These are phyloP conservation scores for Cebus imitator DNA, from an alignment of 2,113 vertebrate species.

Conservation along the genomic window DNA sequence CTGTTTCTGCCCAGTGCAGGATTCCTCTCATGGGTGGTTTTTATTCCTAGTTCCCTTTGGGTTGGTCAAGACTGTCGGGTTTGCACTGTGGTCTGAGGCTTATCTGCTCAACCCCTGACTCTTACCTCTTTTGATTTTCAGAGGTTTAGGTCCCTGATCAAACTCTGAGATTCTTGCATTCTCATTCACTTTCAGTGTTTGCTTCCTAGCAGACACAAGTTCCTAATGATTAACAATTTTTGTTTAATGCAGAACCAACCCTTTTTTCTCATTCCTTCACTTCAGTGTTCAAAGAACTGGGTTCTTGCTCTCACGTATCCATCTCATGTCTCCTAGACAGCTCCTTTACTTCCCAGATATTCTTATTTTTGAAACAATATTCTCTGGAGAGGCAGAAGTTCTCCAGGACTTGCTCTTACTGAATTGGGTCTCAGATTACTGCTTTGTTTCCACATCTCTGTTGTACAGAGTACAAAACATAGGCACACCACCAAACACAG, in stretches of 20 bases:
- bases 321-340: background rate
- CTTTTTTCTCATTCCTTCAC: background rate
- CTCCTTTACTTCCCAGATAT: background rate
- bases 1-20: background rate
- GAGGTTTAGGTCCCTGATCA: background rate
- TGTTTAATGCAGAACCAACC: background rate
- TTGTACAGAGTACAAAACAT: background rate
- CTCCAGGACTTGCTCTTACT: background rate
- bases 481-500: constrained; percentile 11
- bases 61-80: background rate
- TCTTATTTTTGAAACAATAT: background rate
- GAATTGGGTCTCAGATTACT: constrained; percentile 18
- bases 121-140: background rate
- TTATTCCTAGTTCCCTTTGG: background rate
- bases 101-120: background rate
- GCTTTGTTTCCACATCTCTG: constrained; percentile 40
- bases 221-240: background rate
- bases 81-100: background rate
- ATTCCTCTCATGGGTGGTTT: background rate
- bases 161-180: background rate
- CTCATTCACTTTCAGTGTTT: background rate
- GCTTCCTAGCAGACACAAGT: background rate
- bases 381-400: background rate
- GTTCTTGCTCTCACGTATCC: background rate
- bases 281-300: background rate